These are phyloP conservation scores for Caranx ignobilis DNA, from an alignment of 2,113 vertebrate genomes.

Conservation along the genomic window DNA sequence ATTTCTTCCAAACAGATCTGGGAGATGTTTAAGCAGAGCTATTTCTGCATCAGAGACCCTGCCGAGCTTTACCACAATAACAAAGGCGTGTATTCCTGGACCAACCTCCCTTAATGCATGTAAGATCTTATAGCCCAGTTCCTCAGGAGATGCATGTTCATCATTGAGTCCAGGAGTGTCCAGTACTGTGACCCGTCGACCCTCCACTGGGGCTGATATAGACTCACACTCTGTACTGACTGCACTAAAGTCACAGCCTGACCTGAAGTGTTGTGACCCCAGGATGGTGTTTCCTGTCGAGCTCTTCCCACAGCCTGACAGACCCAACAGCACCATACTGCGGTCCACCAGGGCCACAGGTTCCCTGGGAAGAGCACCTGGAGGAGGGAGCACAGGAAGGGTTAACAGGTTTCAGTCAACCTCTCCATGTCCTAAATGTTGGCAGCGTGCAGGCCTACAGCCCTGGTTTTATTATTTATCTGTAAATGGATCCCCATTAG, in stretches of 20 bases:
- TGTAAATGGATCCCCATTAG: no score
- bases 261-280: background rate
- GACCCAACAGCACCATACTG: slow-evolving; percentile 27
- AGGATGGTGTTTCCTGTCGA: background rate
- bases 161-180: slow-evolving; percentile 27
- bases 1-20: background rate
- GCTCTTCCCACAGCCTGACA: slow-evolving; percentile 27
- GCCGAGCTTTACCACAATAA: slow-evolving; percentile 14
- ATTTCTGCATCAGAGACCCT: background rate
- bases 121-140: background rate
- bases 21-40: background rate
- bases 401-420: no score
- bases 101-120: fast-evolving
- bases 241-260: background rate
- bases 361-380: background rate
- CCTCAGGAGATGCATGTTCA: background rate
- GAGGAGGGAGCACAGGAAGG: background rate
- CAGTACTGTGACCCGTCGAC: background rate
- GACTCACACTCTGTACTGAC: background rate
- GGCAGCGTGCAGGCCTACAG: no score
- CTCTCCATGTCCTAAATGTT: no score
- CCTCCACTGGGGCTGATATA: background rate
- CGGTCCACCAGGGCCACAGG: background rate
- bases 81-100: slow-evolving; percentile 14
- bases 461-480: no score